Evolutionary conservation across 1,140 invertebrate genomes (phyloP).

Genomic region (Pemphigus obesinymphae): DNA sequence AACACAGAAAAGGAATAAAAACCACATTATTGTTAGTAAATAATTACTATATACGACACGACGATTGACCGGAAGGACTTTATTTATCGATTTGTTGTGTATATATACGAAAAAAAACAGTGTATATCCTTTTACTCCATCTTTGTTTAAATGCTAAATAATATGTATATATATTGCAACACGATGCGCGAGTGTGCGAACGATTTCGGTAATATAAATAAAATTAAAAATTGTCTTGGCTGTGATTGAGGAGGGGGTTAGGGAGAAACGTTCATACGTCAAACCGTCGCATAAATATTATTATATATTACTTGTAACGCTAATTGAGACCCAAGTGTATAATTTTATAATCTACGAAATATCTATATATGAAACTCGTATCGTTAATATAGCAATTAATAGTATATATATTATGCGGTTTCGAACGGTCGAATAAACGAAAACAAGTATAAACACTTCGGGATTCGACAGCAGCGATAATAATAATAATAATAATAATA

Average conservation of each 20-base stretch:
- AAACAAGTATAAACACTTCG: conserved; percentile 11
- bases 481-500: no score
- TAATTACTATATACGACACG: neutral
- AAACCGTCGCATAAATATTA: neutral
- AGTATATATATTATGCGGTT: no score
- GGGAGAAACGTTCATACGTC: neutral
- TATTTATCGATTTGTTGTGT: neutral
- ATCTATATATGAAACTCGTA: neutral
- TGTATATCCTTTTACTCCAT: neutral
- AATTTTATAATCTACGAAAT: neutral
- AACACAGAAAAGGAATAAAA: no score
- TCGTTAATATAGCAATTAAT: conserved; percentile 16
- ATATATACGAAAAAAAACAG: neutral
- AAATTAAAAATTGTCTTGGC: neutral
- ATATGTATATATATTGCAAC: neutral
- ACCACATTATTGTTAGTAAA: neutral
- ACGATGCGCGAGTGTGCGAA: neutral
- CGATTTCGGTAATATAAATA: conserved; percentile 2
- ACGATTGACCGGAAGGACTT: neutral
- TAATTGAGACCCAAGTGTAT: neutral
- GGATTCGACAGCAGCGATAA: neutral
- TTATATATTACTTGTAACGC: neutral
- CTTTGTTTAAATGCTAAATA: neutral
- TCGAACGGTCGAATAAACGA: neutral
- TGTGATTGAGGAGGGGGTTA: neutral